Conservation (phyloP, 2,113 vertebrate species). For the Candoia aspera region DNA sequence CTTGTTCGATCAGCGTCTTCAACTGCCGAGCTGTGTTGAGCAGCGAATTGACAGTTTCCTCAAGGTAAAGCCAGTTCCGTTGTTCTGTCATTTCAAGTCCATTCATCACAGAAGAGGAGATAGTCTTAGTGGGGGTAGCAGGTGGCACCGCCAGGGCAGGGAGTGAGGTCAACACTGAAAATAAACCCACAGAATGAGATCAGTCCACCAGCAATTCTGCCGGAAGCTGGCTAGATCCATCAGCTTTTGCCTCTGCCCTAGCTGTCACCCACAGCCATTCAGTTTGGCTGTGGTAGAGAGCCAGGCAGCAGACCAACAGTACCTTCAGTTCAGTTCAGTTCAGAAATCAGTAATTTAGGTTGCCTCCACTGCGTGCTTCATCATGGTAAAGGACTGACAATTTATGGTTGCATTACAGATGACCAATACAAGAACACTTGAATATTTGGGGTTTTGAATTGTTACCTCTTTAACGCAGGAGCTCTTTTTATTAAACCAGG, state of each 20-base stretch:
- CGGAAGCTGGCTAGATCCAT: not conserved
- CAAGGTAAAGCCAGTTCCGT: slow-evolving; percentile 90
- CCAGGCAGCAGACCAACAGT: no score
- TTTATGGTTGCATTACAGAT: not conserved
- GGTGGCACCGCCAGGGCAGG: slow-evolving; percentile 87
- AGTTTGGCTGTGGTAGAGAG: not conserved
- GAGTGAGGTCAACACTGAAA: slow-evolving; percentile 84
- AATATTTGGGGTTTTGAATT: not conserved
- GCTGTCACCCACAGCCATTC: not conserved
- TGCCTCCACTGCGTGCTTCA: not conserved
- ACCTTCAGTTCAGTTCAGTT: not conserved
- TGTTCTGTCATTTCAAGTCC: slow-evolving; percentile 83
- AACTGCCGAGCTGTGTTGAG: slow-evolving; percentile 92
- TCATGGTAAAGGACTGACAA: not conserved
- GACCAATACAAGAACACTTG: not conserved
- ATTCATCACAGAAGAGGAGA: slow-evolving; percentile 65
- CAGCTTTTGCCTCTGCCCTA: not conserved
- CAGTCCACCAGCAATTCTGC: not conserved
- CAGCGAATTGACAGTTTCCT: slow-evolving; percentile 90
- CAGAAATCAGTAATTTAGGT: not conserved
- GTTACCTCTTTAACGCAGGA: not conserved
- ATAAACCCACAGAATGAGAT: fast-evolving
- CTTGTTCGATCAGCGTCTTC: slow-evolving; percentile 89
- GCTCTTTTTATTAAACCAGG: not conserved
- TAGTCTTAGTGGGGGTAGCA: slow-evolving; percentile 80